A percentile compares a stretch with the other conserved stretches of the same genome.
Evolutionary conservation across 2,797 vertebrate genomes (phyloP).

Genomic region (Chromis chromis): DNA sequence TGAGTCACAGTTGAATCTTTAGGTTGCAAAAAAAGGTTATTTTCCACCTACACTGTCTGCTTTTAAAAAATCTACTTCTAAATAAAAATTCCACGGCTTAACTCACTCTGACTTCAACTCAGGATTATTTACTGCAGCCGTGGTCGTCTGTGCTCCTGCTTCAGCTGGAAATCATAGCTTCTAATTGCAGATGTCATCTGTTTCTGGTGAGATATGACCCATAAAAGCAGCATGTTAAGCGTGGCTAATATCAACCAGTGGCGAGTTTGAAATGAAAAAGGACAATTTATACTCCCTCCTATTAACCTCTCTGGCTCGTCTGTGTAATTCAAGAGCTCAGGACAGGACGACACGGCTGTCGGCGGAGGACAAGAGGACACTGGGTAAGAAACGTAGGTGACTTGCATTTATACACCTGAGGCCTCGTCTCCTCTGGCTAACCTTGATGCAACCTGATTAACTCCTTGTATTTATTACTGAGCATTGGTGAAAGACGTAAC

Average conservation of each 20-base stretch:
- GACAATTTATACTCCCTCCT: conserved; percentile 71
- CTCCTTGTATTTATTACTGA: conserved; percentile 37
- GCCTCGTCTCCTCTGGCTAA: conserved; percentile 38
- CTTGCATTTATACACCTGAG: conserved; percentile 48
- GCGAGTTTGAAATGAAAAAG: conserved; percentile 74
- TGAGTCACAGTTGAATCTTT: background rate
- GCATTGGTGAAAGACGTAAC: conserved; percentile 9
- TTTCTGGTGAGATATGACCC: conserved; percentile 71
- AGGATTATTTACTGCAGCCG: conserved; percentile 66
- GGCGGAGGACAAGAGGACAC: conserved; percentile 50
- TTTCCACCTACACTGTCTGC: background rate
- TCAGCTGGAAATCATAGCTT: conserved; percentile 68
- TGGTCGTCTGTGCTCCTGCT: conserved; percentile 33
- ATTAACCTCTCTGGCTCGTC: conserved; percentile 77
- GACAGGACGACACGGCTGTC: conserved; percentile 15
- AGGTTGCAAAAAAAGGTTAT: background rate
- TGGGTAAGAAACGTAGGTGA: conserved; percentile 50
- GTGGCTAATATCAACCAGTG: conserved; percentile 72
- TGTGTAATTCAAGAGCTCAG: conserved; percentile 68
- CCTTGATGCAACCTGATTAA: conserved; percentile 33
- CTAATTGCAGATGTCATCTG: conserved; percentile 77
- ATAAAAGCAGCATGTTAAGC: conserved; percentile 70
- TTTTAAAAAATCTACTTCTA: conserved; percentile 15
- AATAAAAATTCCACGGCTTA: conserved; percentile 22
- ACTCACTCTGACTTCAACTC: conserved; percentile 47